phyloP scores from a whole-genome alignment of 2,113 vertebrate genomes.

The Scopus umbretta region DNA sequence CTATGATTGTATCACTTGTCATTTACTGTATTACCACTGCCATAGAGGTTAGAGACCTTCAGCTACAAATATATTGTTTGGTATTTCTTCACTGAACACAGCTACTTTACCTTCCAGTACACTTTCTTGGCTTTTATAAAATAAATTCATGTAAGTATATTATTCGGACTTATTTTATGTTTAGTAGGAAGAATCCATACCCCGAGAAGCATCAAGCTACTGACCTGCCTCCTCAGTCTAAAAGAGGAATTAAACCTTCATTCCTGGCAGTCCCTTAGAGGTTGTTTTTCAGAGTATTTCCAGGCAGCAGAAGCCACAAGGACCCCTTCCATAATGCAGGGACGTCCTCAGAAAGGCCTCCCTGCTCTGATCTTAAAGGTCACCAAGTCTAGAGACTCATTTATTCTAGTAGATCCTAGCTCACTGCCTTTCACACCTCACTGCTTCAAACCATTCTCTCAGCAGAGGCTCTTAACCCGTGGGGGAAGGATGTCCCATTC shows the following conservation, averaged over 20 bases:
- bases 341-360: background rate
- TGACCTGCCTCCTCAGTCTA: background rate
- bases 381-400: fast-evolving
- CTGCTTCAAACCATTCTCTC: too few relatives aligned
- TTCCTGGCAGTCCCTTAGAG: background rate
- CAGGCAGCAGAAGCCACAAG: too few relatives aligned
- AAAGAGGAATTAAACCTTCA: background rate
- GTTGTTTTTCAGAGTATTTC: background rate
- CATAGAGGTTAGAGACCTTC: background rate
- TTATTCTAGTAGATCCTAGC: background rate
- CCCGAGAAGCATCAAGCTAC: fast-evolving
- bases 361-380: background rate
- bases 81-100: background rate
- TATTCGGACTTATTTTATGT: background rate
- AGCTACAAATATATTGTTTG: background rate
- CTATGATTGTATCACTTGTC: background rate
- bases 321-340: background rate
- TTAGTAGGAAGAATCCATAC: background rate
- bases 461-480: too few relatives aligned
- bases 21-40: background rate
- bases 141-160: background rate
- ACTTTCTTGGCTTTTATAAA: background rate
- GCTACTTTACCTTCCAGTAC: background rate
- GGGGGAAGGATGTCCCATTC: fast-evolving
- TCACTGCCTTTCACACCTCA: fast-evolving